A percentile compares a stretch with the other conserved stretches of the same genome.
These are phyloP conservation scores for Dufourea novaeangliae DNA, from an alignment of 1,140 invertebrate species.

Conservation along the genomic window DNA sequence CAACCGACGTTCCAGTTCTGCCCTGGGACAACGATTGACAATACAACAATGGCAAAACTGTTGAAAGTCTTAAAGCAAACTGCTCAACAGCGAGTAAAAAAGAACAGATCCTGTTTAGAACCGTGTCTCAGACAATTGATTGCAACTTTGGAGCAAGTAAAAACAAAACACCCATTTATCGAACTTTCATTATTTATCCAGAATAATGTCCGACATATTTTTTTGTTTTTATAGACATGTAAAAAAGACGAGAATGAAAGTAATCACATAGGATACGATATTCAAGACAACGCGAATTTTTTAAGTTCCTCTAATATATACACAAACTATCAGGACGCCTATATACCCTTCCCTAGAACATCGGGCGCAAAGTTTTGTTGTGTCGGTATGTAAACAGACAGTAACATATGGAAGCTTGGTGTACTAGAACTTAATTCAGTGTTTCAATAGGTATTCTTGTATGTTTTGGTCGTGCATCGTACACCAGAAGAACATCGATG, in stretches of 20 bases:
- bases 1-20: conserved; percentile 88
- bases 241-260: conserved; percentile 79
- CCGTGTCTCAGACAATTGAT: conserved; percentile 90
- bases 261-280: conserved; percentile 73
- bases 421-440: background rate
- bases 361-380: conserved; percentile 96
- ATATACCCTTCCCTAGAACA: conserved; percentile 96
- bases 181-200: background rate
- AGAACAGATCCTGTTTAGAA: conserved; percentile 90
- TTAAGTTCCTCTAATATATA: conserved; percentile 75
- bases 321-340: conserved; percentile 86
- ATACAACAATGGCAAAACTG: conserved; percentile 83
- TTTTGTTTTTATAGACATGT: conserved; percentile 71
- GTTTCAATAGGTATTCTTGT: conserved; percentile 85
- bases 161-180: conserved; percentile 27
- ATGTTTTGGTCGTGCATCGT: conserved; percentile 91
- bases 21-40: conserved; percentile 84
- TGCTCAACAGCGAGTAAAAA: conserved; percentile 87
- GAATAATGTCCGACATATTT: conserved; percentile 3
- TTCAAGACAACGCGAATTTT: conserved; percentile 79
- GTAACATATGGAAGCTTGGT: background rate
- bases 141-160: conserved; percentile 85
- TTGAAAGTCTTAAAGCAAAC: conserved; percentile 88
- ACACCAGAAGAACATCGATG: conserved; percentile 86
- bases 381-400: conserved; percentile 83